Conservation (phyloP, 2,888 invertebrate genomes). For the Philereme vetulata region DNA sequence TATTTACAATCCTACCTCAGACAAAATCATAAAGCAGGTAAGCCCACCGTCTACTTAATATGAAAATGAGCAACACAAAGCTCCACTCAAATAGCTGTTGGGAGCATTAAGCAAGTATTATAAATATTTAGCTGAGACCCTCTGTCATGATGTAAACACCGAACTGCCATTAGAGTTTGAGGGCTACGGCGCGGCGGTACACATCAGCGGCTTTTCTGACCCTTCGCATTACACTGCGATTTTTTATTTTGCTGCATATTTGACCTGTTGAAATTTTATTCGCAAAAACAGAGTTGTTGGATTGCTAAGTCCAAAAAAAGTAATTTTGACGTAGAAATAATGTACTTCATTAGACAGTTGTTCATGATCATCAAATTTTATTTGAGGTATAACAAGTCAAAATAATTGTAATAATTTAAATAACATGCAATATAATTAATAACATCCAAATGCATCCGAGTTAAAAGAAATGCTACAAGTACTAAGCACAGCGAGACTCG, state of each 20-base stretch:
- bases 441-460: no score
- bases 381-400: no score
- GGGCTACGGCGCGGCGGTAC: constrained; percentile 12
- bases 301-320: no score
- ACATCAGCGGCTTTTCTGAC: constrained; percentile 21
- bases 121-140: constrained; percentile 55
- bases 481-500: no score
- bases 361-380: no score
- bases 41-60: constrained; percentile 30
- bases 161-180: constrained; percentile 51
- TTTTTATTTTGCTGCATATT: background rate
- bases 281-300: no score
- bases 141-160: constrained; percentile 55
- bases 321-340: no score
- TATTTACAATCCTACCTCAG: constrained; percentile 10
- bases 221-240: background rate
- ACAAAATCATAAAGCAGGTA: background rate
- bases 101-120: constrained; percentile 56
- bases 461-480: no score
- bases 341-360: no score
- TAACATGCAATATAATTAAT: no score
- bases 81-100: constrained; percentile 48
- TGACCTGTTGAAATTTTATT: background rate
- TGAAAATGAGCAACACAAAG: constrained; percentile 45
- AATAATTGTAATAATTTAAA: no score